Evolutionary conservation across 1,140 invertebrate species (phyloP).

Genomic region (Planococcus citri): DNA sequence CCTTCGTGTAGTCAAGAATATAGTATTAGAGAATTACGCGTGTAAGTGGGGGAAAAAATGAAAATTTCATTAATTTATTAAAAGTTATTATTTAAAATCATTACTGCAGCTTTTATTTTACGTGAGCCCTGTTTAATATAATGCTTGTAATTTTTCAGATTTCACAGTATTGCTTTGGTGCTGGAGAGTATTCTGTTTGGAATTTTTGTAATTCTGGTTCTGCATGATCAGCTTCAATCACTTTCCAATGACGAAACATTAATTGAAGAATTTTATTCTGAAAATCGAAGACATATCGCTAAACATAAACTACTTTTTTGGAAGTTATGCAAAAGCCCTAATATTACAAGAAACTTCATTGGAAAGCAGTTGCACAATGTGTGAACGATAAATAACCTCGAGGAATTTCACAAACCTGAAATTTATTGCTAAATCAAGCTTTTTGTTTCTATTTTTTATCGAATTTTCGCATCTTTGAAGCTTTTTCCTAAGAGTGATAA

Average conservation of each 20-base stretch:
- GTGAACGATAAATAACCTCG: neutral
- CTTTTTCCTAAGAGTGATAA: neutral
- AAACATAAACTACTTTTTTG: conserved; percentile 17
- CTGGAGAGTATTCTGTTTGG: conserved; percentile 77
- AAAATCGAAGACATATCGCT: conserved; percentile 40
- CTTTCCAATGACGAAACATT: conserved; percentile 71
- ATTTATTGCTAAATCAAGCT: neutral
- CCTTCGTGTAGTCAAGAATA: conserved; percentile 52
- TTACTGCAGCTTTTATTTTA: neutral
- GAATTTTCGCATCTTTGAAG: neutral
- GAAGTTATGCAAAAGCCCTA: conserved; percentile 9
- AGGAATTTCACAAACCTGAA: neutral
- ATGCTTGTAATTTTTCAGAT: conserved; percentile 38
- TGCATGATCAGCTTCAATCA: conserved; percentile 77
- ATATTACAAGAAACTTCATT: neutral
- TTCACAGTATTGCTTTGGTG: conserved; percentile 72
- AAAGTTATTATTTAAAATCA: neutral
- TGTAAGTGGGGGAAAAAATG: conserved; percentile 49
- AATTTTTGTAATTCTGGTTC: conserved; percentile 76
- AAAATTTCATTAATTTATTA: conserved; percentile 9
- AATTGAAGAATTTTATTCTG: conserved; percentile 56
- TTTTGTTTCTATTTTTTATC: neutral
- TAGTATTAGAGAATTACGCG: conserved; percentile 54
- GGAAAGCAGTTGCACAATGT: conserved; percentile 1
- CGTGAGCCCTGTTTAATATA: conserved; percentile 12